Conservation (phyloP, 2,113 vertebrate species). For the Sminthopsis crassicaudata region DNA sequence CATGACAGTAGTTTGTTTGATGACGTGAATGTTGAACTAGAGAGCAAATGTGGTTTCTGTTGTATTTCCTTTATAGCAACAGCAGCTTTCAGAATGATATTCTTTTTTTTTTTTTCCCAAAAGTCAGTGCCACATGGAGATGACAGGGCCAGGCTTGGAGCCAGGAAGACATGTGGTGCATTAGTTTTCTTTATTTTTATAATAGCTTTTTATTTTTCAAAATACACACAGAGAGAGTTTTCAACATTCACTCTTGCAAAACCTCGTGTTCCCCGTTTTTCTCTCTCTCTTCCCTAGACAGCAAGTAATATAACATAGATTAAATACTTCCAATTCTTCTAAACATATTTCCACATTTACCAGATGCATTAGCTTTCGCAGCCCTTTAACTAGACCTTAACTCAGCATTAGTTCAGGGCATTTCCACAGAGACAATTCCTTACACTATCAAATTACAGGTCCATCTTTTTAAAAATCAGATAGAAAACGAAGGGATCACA, state of each 20-base stretch:
- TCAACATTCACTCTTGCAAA: too few species aligned
- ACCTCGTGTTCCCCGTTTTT: too few species aligned
- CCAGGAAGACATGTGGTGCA: background rate
- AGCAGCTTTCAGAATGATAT: background rate
- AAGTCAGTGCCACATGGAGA: background rate
- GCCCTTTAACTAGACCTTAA: background rate
- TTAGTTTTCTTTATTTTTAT: too few species aligned
- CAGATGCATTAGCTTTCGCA: background rate
- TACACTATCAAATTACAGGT: background rate
- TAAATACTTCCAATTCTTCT: too few species aligned
- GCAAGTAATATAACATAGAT: too few species aligned
- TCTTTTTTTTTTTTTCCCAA: background rate
- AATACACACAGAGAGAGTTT: too few species aligned
- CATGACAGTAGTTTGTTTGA: slow-evolving; percentile 36
- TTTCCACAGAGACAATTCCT: background rate
- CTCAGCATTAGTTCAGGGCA: background rate
- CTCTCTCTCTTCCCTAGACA: too few species aligned
- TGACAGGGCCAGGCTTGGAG: background rate
- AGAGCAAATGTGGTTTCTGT: slow-evolving; percentile 54
- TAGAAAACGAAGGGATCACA: background rate
- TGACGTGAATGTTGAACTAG: slow-evolving; percentile 17
- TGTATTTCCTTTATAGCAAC: slow-evolving; percentile 21
- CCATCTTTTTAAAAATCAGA: background rate
- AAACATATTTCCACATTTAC: too few species aligned
- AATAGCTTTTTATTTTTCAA: too few species aligned